Evolutionary conservation across 2,888 invertebrate genomes (phyloP).

Genomic region (Bunonema sp.): DNA sequence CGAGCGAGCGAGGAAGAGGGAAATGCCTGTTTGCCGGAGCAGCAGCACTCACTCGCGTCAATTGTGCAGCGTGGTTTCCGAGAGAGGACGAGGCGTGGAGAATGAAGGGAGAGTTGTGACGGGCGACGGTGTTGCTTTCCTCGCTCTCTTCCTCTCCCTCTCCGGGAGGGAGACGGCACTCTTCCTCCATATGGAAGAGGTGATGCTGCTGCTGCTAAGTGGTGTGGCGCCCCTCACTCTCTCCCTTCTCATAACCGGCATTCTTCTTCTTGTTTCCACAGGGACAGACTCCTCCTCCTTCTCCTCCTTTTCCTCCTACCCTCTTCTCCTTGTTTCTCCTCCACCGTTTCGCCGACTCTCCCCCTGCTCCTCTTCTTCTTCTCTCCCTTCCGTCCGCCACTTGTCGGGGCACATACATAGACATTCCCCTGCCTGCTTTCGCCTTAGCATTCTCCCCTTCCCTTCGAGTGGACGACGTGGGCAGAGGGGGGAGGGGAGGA

Average conservation of each 20-base stretch:
- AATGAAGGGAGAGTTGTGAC: no score
- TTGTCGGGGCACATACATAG: neutral
- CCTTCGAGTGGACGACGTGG: no score
- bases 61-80: no score
- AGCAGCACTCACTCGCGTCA: no score
- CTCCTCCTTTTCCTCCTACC: neutral
- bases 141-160: neutral
- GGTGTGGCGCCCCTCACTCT: neutral
- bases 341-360: no score
- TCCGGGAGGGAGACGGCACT: neutral
- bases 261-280: neutral
- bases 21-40: no score
- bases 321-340: neutral
- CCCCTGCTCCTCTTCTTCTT: conserved; percentile 1
- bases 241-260: neutral
- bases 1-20: no score
- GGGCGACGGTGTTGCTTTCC: neutral
- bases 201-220: neutral
- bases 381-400: neutral
- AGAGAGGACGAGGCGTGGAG: no score
- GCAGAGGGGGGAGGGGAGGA: no score
- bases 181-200: neutral
- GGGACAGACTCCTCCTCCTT: neutral
- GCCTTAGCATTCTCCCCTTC: no score
- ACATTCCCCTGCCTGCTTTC: neutral